A percentile compares a stretch with the other conserved stretches of the same genome.
Conservation (phyloP, 2,888 invertebrate genomes). For the Cremastinae sp. region DNA sequence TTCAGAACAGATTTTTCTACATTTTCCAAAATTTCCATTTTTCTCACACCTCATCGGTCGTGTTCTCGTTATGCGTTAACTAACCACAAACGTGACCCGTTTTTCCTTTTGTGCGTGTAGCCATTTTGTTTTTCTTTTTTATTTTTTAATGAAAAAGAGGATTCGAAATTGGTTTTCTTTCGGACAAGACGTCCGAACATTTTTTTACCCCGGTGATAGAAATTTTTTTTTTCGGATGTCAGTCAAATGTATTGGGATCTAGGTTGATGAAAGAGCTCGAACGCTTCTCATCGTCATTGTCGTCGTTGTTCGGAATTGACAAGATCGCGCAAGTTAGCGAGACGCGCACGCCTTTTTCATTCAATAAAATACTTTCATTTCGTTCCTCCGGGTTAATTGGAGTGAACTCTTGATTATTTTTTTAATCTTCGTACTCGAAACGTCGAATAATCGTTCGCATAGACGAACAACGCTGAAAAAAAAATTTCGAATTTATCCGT, state of each 20-base stretch:
- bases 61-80: too few relatives aligned
- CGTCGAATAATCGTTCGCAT: conserved; percentile 16
- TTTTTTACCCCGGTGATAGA: conserved; percentile 12
- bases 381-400: conserved; percentile 49
- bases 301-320: conserved; percentile 42
- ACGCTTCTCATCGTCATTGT: conserved; percentile 6
- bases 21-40: conserved; percentile 37
- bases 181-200: conserved; percentile 1
- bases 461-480: not conserved
- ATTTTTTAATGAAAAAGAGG: not conserved
- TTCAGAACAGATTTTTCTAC: conserved; percentile 34
- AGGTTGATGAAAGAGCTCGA: conserved; percentile 35
- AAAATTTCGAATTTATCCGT: not conserved
- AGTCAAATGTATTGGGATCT: conserved; percentile 13
- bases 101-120: not conserved
- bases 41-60: too few relatives aligned
- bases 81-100: not conserved
- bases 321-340: conserved; percentile 24
- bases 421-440: conserved; percentile 27
- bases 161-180: not conserved
- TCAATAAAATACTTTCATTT: conserved; percentile 59
- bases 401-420: conserved; percentile 8
- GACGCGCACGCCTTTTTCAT: conserved; percentile 21
- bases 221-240: conserved; percentile 27
- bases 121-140: not conserved